Evolutionary conservation across 2,888 invertebrate genomes (phyloP).

Genomic region (Heteromyza rotundicornis): DNA sequence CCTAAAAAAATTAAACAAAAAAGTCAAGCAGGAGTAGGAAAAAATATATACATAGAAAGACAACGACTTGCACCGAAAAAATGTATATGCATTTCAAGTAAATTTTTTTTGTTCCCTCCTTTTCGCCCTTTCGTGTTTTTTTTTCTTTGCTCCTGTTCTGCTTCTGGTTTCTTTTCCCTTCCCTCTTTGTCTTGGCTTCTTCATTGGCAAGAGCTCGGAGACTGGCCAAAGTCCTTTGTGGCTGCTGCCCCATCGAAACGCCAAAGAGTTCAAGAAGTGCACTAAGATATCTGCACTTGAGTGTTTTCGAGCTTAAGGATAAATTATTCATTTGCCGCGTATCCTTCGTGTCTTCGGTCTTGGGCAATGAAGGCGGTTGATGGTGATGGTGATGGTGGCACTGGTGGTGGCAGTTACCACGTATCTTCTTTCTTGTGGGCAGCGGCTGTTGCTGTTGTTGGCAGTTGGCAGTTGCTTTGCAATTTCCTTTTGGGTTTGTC

Average conservation of each 20-base stretch:
- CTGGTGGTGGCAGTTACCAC: neutral
- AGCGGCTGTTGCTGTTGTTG: neutral
- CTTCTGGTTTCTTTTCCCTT: neutral
- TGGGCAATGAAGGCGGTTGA: too few relatives aligned
- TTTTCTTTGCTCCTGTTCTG: too few relatives aligned
- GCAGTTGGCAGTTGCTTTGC: neutral
- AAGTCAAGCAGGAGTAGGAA: neutral
- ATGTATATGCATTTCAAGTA: neutral
- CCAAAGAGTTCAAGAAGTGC: neutral
- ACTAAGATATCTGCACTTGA: neutral
- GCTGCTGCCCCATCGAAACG: neutral
- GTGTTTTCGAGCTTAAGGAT: neutral
- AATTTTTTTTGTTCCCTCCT: neutral
- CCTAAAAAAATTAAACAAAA: neutral
- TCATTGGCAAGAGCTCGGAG: neutral
- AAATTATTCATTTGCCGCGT: conserved; percentile 2
- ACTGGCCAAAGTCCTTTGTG: neutral
- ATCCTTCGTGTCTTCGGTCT: neutral
- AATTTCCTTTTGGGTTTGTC: neutral
- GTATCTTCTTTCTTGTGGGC: neutral
- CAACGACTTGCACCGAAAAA: neutral
- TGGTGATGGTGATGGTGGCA: neutral
- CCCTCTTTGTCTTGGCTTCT: neutral
- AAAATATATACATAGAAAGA: neutral
- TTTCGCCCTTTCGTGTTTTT: too few relatives aligned